These are phyloP conservation scores for Proteles cristata DNA, from an alignment of 2,113 vertebrate genomes.

Conservation along the genomic window DNA sequence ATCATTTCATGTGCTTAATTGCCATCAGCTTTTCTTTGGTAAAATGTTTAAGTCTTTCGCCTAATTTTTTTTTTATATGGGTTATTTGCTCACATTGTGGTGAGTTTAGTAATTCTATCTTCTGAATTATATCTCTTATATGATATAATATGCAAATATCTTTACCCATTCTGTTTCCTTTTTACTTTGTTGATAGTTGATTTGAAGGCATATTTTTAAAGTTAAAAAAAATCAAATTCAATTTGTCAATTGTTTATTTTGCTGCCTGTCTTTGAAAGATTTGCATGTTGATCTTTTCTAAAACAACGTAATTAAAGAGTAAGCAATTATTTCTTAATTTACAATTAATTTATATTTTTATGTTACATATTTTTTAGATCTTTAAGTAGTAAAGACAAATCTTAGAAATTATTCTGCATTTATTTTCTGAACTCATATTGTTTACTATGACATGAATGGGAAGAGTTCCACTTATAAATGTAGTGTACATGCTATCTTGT, in stretches of 20 bases:
- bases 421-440: not conserved
- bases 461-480: not conserved
- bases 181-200: not conserved
- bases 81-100: not conserved
- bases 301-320: not conserved
- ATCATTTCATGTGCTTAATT: not conserved
- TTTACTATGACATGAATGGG: not conserved
- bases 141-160: not conserved
- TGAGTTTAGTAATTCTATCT: not conserved
- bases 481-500: not conserved
- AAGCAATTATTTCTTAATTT: not conserved
- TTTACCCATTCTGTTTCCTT: not conserved
- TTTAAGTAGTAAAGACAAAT: not conserved
- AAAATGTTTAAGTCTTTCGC: not conserved
- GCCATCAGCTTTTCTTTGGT: not conserved
- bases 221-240: not conserved
- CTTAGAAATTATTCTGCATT: not conserved
- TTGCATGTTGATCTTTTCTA: not conserved
- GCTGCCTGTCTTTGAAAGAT: not conserved
- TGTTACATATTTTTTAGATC: not conserved
- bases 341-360: not conserved
- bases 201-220: not conserved
- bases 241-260: not conserved
- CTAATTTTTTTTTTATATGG: not conserved
- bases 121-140: not conserved